Evolutionary conservation across 2,113 vertebrate genomes (phyloP).

Genomic region (Nematolebias whitei): DNA sequence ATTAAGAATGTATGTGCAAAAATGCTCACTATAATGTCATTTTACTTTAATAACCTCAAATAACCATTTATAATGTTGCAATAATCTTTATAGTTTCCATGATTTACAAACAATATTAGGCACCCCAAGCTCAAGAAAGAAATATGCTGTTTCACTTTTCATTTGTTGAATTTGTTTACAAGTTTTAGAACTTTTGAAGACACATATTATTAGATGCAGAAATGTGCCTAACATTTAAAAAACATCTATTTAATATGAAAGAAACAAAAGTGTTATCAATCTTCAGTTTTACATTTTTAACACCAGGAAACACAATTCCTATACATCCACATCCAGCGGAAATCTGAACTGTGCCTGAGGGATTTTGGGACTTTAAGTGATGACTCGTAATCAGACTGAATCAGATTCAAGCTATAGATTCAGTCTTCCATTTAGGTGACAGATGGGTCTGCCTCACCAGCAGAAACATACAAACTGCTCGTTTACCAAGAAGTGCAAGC

Average conservation of each 20-base stretch:
- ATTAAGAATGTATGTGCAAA: not conserved
- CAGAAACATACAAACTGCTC: not conserved
- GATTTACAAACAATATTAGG: not conserved
- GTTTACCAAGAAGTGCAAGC: not conserved
- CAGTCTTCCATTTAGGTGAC: not conserved
- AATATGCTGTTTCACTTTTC: constrained; percentile 16
- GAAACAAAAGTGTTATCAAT: constrained; percentile 33
- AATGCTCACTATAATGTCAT: too few species aligned
- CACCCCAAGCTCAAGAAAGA: not conserved
- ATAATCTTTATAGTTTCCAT: not conserved
- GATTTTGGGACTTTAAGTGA: not conserved
- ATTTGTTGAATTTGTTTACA: constrained; percentile 21
- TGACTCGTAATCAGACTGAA: constrained; percentile 30
- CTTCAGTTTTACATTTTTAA: constrained; percentile 22
- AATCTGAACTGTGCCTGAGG: constrained; percentile 16
- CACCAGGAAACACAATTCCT: constrained; percentile 5
- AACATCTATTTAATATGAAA: not conserved
- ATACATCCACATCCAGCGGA: constrained; percentile 20
- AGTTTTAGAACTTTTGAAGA: constrained; percentile 31
- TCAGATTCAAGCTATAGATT: constrained; percentile 6
- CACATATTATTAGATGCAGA: constrained; percentile 33
- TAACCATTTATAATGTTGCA: not conserved
- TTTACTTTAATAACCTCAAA: not conserved
- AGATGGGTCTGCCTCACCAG: not conserved
- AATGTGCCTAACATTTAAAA: too few species aligned